Conservation (phyloP, 2,113 vertebrate genomes). For the Channa maculata region DNA sequence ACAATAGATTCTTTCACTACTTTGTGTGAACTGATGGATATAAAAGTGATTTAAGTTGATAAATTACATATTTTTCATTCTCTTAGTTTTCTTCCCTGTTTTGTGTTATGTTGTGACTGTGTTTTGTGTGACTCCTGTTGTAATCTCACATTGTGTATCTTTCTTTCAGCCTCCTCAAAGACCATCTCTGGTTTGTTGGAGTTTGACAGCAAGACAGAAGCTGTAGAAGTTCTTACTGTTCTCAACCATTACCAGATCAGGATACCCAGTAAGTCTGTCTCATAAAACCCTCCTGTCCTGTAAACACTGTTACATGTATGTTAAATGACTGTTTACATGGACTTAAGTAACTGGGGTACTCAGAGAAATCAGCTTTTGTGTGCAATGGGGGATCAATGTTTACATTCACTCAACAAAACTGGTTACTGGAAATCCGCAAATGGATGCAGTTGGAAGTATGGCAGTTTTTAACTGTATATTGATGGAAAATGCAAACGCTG, state of each 20-base stretch:
- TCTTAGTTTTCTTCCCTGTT: background rate
- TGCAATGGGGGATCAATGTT: too few relatives aligned
- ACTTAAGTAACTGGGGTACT: too few relatives aligned
- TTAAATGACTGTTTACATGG: background rate
- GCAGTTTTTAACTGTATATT: too few relatives aligned
- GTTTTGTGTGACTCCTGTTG: background rate
- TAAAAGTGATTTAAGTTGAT: background rate
- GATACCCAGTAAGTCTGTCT: conserved; percentile 91
- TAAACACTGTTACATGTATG: background rate
- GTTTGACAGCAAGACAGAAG: conserved; percentile 96
- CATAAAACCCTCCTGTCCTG: background rate
- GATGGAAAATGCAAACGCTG: too few relatives aligned
- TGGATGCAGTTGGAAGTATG: too few relatives aligned
- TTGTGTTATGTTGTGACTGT: background rate
- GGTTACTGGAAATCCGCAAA: too few relatives aligned
- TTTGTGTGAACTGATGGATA: background rate
- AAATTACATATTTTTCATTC: background rate
- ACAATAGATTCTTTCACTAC: background rate
- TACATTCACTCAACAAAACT: too few relatives aligned
- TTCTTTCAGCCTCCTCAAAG: conserved; percentile 90
- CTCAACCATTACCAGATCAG: conserved; percentile 98
- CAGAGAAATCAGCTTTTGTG: too few relatives aligned
- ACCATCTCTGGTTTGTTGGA: conserved; percentile 95
- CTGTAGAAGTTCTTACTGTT: conserved; percentile 95
- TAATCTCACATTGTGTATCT: conserved; percentile 13